These are phyloP conservation scores for Carpatolechia fugitivella DNA, from an alignment of 2,888 invertebrate species.

Conservation along the genomic window DNA sequence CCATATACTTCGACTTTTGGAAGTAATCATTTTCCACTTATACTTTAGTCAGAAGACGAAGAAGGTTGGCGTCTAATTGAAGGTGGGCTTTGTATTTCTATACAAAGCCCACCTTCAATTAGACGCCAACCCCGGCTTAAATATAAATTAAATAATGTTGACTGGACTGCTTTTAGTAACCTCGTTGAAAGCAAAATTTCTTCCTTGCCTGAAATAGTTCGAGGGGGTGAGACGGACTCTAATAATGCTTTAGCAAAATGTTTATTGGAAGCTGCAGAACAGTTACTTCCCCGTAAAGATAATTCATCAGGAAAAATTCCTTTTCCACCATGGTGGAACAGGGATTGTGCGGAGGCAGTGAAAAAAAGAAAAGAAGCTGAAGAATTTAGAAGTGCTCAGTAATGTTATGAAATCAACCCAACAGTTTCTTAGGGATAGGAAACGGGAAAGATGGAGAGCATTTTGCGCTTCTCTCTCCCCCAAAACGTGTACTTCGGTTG, in stretches of 20 bases:
- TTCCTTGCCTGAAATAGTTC: too few relatives aligned
- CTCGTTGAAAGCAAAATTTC: too few relatives aligned
- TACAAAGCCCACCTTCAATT: background rate
- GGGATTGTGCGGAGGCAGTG: background rate
- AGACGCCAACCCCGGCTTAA: background rate
- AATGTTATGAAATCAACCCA: background rate
- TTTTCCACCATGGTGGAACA: background rate
- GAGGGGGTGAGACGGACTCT: too few relatives aligned
- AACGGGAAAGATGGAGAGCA: too few relatives aligned
- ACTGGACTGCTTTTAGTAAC: too few relatives aligned
- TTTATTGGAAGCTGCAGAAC: background rate
- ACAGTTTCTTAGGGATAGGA: background rate
- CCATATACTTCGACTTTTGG: background rate
- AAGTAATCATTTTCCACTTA: constrained; percentile 12
- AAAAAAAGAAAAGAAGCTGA: background rate
- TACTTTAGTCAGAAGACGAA: background rate
- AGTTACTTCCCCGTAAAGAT: background rate
- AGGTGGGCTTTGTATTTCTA: too few relatives aligned
- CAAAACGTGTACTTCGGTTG: background rate
- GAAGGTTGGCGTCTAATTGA: too few relatives aligned
- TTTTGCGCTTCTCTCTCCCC: too few relatives aligned
- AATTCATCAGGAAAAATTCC: background rate
- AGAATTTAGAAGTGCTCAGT: background rate
- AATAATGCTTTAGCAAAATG: background rate
- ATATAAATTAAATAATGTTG: background rate